Evolutionary conservation across 1,140 invertebrate genomes (phyloP).

Genomic region (Ylistrum balloti): DNA sequence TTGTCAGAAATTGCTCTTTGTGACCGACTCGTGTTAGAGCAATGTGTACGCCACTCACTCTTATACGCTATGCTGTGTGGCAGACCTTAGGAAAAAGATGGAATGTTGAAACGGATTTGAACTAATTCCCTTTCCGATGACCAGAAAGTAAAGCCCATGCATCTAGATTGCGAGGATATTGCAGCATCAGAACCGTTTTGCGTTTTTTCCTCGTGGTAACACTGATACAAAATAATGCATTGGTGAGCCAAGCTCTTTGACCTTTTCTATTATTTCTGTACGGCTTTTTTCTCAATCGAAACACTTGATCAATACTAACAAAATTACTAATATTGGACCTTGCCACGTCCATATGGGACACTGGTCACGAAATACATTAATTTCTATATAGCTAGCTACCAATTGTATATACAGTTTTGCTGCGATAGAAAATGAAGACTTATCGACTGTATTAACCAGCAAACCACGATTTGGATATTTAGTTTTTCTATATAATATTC

Average conservation of each 20-base stretch:
- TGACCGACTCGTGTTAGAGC: too few species aligned
- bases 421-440: too few species aligned
- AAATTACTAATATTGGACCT: conserved; percentile 17
- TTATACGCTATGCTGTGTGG: background rate
- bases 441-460: too few species aligned
- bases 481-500: too few species aligned
- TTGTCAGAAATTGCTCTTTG: background rate
- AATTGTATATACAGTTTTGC: too few species aligned
- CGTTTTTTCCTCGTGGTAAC: background rate
- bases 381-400: background rate
- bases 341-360: background rate
- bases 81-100: too few species aligned
- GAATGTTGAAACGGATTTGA: too few species aligned
- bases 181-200: background rate
- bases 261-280: background rate
- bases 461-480: too few species aligned
- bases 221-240: background rate
- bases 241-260: background rate
- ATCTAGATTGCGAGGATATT: background rate
- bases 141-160: background rate
- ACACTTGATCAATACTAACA: background rate
- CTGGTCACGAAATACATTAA: background rate
- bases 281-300: background rate
- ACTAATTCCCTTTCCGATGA: too few species aligned
- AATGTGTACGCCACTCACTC: background rate